Evolutionary conservation across 2,797 vertebrate genomes (phyloP), one percentile per base, ranked within the genome.

Genomic region (Triplophysa bombifrons): DNA sequence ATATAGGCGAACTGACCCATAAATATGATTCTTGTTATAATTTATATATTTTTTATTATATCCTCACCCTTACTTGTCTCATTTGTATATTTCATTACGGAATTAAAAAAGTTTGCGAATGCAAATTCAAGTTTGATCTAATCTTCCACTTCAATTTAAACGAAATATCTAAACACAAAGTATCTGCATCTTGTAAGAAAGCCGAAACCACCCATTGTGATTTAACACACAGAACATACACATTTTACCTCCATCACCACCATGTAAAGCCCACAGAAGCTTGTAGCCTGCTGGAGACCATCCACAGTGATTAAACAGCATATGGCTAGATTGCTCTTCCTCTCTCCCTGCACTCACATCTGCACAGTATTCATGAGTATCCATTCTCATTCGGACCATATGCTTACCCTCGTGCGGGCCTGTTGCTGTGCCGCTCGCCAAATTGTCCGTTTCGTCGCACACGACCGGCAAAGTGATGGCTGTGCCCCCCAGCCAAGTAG

Each of bases 321-420:
- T 89, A 92, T 90, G 90, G 90, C 85, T 82, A 12, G 83, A 87
- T 82, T 75, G 84, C 84, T 82, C 74, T 84, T 84, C 78, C 48
- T 86, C 88, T 76, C 74, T 85, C 84, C 86, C 87, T 72, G 19
- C 55, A 76, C 58, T 34, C 84, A 86, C 87, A 89, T 84, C 89
- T 89, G 87, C 88, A 87, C 88, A 67, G 80, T 90, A 94, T 94
- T 94, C 92, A 94, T 92, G 87, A 92, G 88, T 88, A 91, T 92
- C 92, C 89, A 92, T 90, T 94, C 91, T 95, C 92, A 94, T 92
- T 93, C 91, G 91, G 89, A 87, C 95, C 95, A 95, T 96, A 95
- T 96, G 95, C 89, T 94, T 88, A 87, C 88, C 85, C 90, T 93
- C 91, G 92, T 93, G 93, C 90, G 86, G 87, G 91, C 85, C 92